Base-by-base conservation (phyloP, 2,797 vertebrate species). In the Chloroceryle amazona region DNA sequence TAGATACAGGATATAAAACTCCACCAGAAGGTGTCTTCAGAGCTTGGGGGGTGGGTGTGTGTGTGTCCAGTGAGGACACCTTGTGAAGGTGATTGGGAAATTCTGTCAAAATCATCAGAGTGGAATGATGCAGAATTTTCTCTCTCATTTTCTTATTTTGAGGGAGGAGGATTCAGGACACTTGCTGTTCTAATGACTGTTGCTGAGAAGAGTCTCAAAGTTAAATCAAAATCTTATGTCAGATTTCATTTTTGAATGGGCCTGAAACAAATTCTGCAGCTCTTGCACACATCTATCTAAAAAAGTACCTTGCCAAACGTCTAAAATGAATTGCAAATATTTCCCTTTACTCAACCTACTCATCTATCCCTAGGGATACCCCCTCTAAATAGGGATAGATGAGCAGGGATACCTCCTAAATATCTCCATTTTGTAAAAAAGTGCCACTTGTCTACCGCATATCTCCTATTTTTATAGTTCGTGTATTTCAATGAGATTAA, bases 1-100 rank as follows among this genome's bases (percentile, higher is more conserved):
- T 80, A n/a, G 71, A 23, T 61, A 21, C 9, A 60, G 81, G 60
- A 23, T 44, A 67, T 51, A 41, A 37, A 17, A 90, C 57, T 39
- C 75, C 54, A 71, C 61, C 79, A 83, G 86, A 68, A 72, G 41
- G 3, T 47, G 33, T 66, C 79, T 78, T 87, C 72, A 79, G 91
- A 88, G 54, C 60, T 91, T 68, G 3, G 54, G 84, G 71, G 75
- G 44, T 11, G 75, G 41, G 21, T 11, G 22, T 12, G 39, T 41
- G 39, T 41, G 41, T 47, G 46, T 33, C 68, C 62, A 8, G 25
- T 1, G 25, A 92, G 85, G 84, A 85, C 74, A 80, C 88, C 61
- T 95, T 95, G 23, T 62, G 79, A 63, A 86, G 37, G 49, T 90
- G 87, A 94, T 61, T 66, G 87, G 94, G 93, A 93, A 88, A 83